Evolutionary conservation across 1,140 invertebrate genomes (phyloP).

Genomic region (Drosophila simulans): DNA sequence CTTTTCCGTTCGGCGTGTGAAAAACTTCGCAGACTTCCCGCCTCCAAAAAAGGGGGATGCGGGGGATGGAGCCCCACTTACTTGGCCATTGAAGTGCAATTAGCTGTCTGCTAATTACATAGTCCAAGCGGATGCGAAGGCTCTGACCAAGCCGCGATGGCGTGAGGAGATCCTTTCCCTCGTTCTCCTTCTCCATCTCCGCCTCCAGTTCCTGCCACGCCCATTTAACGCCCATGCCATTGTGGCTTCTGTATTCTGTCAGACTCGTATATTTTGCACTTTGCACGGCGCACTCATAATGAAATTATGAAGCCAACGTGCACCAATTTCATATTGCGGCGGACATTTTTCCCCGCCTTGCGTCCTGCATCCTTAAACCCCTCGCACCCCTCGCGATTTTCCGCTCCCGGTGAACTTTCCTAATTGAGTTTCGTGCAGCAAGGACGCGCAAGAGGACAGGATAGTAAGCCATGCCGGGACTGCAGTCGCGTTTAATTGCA

Average conservation of each 20-base stretch:
- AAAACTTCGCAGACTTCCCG: conserved; percentile 48
- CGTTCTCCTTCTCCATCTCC: too few species aligned
- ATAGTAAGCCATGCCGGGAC: conserved; percentile 35
- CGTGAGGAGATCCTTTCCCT: not conserved
- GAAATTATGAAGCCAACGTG: conserved; percentile 78
- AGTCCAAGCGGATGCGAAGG: conserved; percentile 57
- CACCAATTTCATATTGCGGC: conserved; percentile 74
- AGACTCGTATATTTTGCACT: conserved; percentile 64
- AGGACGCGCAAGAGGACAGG: conserved; percentile 26
- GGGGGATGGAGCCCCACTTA: conserved; percentile 34
- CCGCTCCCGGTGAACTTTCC: conserved; percentile 50
- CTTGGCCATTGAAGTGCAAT: conserved; percentile 73
- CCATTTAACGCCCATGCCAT: not conserved
- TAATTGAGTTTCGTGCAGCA: conserved; percentile 73
- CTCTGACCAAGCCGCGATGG: conserved; percentile 30
- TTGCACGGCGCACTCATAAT: conserved; percentile 66
- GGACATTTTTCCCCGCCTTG: not conserved
- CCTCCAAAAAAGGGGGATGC: conserved; percentile 1
- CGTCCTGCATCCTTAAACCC: not conserved
- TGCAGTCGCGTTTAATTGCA: conserved; percentile 75
- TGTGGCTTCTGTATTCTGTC: conserved; percentile 34
- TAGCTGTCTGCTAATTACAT: conserved; percentile 76
- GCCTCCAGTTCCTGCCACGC: conserved; percentile 2
- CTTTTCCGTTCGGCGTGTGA: conserved; percentile 56
- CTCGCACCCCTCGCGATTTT: not conserved